Evolutionary conservation across 1,140 invertebrate genomes (phyloP).

Genomic region (Bombus sylvicola): DNA sequence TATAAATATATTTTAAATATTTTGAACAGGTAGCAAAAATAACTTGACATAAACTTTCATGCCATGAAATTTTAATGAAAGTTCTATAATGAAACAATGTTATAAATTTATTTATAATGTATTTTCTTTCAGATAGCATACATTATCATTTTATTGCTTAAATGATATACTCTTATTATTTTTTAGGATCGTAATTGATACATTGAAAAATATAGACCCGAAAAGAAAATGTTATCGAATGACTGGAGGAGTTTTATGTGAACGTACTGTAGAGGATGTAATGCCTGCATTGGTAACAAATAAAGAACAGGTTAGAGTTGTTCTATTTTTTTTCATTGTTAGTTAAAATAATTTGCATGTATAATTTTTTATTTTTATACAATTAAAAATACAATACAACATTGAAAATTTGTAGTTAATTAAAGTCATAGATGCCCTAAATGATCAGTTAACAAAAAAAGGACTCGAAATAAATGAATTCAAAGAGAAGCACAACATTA

Average conservation of each 20-base stretch:
- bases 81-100: background rate
- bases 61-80: background rate
- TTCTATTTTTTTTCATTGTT: background rate
- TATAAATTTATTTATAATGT: background rate
- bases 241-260: conserved; percentile 96
- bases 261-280: conserved; percentile 95
- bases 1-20: background rate
- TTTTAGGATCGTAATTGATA: conserved; percentile 96
- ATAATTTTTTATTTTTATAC: background rate
- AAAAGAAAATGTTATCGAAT: conserved; percentile 96
- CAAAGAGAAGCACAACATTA: conserved; percentile 95
- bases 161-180: background rate
- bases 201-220: conserved; percentile 92
- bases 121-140: background rate
- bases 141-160: background rate
- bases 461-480: conserved; percentile 96
- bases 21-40: background rate
- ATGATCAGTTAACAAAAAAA: conserved; percentile 92
- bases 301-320: conserved; percentile 86
- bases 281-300: conserved; percentile 92
- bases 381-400: background rate
- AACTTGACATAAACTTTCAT: background rate
- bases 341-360: background rate
- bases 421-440: conserved; percentile 90
- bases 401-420: conserved; percentile 85